These are phyloP conservation scores for Rhombomys opimus DNA, from an alignment of 2,113 vertebrate species.

Conservation along the genomic window DNA sequence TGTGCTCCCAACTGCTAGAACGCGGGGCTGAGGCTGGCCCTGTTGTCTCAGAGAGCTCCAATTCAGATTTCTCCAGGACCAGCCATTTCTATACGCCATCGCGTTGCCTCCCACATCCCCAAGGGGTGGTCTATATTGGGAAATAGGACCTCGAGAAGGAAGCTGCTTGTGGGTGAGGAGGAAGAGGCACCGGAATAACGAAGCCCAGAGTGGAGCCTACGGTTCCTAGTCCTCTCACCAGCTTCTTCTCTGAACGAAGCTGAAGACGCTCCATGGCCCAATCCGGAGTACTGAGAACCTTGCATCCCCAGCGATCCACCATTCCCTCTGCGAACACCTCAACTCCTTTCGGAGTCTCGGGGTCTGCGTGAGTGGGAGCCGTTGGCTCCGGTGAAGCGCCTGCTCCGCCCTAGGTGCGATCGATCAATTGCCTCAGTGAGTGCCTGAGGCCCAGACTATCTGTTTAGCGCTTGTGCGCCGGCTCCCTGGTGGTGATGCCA, in stretches of 20 bases:
- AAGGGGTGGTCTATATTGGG: neutral
- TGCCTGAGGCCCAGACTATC: rapidly evolving
- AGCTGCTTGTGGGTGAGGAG: neutral
- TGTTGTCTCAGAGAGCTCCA: neutral
- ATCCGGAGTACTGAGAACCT: neutral
- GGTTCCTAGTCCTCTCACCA: neutral
- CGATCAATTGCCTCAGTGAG: neutral
- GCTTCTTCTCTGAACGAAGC: neutral
- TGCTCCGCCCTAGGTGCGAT: neutral
- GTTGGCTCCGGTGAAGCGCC: neutral
- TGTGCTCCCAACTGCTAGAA: neutral
- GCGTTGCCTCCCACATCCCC: neutral
- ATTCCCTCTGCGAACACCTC: neutral
- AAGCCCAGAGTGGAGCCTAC: neutral
- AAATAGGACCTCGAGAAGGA: neutral
- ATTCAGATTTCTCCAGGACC: neutral
- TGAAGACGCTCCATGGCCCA: neutral
- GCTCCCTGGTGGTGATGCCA: neutral
- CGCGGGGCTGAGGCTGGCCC: neutral
- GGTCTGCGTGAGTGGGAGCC: neutral
- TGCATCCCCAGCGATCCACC: rapidly evolving
- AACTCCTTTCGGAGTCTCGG: neutral
- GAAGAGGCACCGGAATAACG: neutral
- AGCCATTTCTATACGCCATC: neutral
- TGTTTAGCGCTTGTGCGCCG: neutral